Evolutionary conservation across 2,888 invertebrate species (phyloP).

Genomic region (Allolobophora icterica): DNA sequence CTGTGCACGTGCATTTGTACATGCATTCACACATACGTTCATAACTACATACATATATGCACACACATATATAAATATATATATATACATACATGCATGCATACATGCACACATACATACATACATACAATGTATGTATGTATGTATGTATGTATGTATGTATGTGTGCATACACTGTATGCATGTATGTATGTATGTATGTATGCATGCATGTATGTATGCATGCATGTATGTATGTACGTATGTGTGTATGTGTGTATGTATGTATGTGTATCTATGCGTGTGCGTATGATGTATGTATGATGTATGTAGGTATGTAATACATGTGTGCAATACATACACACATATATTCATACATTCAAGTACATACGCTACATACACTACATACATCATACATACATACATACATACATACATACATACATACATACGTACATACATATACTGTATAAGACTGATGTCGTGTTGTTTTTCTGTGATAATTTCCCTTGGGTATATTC

Average conservation of each 20-base stretch:
- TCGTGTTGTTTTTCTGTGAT: too few relatives aligned
- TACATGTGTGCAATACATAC: too few relatives aligned
- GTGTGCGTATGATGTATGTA: too few relatives aligned
- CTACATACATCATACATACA: constrained; percentile 32
- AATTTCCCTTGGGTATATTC: too few relatives aligned
- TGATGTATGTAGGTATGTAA: background rate
- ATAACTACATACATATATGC: too few relatives aligned
- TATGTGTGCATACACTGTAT: background rate
- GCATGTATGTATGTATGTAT: background rate
- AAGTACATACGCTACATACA: constrained; percentile 4
- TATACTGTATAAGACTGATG: background rate
- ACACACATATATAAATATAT: too few relatives aligned
- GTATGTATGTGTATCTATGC: too few relatives aligned
- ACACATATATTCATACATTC: constrained; percentile 20
- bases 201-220: background rate
- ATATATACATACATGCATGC: too few relatives aligned
- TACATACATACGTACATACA: constrained; percentile 30
- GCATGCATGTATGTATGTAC: background rate
- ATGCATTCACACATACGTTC: too few relatives aligned
- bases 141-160: background rate
- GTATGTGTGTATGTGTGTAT: background rate
- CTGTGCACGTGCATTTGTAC: background rate
- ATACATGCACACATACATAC: too few relatives aligned
- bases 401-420: constrained; percentile 29
- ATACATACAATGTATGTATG: too few relatives aligned